Conservation (phyloP, 2,888 invertebrate species). For the Disparrhopalites patrizii region DNA sequence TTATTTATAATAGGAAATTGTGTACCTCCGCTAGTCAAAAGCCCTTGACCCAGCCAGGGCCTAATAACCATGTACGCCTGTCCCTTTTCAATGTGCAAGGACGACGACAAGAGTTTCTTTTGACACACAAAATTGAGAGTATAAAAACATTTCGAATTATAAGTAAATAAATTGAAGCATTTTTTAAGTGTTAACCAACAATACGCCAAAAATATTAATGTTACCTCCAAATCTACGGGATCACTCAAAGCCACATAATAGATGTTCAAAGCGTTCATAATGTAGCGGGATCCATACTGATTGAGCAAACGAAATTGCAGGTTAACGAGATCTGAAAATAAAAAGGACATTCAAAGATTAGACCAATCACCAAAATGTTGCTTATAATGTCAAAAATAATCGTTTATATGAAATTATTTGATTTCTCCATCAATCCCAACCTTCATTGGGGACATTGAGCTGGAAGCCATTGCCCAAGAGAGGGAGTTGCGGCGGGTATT, state of each 20-base stretch:
- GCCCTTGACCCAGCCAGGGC: slow-evolving; percentile 27
- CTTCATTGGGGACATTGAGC: slow-evolving; percentile 22
- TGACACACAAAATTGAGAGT: not conserved
- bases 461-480: slow-evolving; percentile 29
- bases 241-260: not conserved
- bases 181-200: not conserved
- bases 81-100: slow-evolving; percentile 22
- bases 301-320: not conserved
- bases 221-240: slow-evolving; percentile 19
- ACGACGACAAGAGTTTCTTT: slow-evolving; percentile 28
- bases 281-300: slow-evolving; percentile 1
- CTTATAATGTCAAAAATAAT: too few relatives aligned
- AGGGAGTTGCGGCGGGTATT: slow-evolving; percentile 55
- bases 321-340: not conserved
- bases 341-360: too few relatives aligned
- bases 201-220: not conserved
- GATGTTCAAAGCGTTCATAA: not conserved
- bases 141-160: not conserved
- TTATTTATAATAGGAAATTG: not conserved
- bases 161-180: not conserved
- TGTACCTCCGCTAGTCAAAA: slow-evolving; percentile 21
- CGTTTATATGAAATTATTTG: not conserved
- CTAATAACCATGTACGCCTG: slow-evolving; percentile 16
- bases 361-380: too few relatives aligned
- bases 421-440: slow-evolving; percentile 20